A percentile compares a stretch with the other conserved stretches of the same genome.
Evolutionary conservation across 2,797 vertebrate genomes (phyloP).

Genomic region (Helicolenus hilgendorfi): DNA sequence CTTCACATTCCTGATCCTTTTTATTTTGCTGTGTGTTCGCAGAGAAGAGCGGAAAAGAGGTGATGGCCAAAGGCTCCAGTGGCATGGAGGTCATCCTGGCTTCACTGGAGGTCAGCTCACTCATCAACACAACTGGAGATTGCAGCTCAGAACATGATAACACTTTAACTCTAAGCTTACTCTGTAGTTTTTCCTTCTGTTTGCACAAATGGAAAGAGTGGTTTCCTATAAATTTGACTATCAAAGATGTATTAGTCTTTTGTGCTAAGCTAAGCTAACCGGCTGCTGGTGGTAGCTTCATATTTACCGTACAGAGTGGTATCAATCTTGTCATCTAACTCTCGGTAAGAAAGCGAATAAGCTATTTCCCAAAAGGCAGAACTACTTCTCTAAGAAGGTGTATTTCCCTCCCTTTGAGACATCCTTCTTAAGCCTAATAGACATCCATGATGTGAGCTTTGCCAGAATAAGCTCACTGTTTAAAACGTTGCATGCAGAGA

Average conservation of each 20-base stretch:
- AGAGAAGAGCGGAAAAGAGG: conserved; percentile 98
- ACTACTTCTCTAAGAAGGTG: background rate
- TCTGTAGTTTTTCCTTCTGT: background rate
- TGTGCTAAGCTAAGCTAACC: background rate
- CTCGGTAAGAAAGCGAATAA: background rate
- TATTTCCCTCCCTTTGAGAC: background rate
- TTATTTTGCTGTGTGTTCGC: conserved; percentile 71
- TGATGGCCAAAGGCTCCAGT: conserved; percentile 96
- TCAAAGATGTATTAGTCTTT: background rate
- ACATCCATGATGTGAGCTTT: background rate
- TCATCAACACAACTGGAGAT: background rate
- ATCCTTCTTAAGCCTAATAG: background rate
- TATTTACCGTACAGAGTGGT: background rate
- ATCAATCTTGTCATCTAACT: background rate
- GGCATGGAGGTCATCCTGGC: conserved; percentile 96
- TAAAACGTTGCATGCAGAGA: background rate
- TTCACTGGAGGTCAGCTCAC: conserved; percentile 93
- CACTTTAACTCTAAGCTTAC: background rate
- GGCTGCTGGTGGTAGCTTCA: background rate
- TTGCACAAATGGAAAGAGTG: background rate
- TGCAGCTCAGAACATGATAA: background rate
- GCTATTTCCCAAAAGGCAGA: background rate
- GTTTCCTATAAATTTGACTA: background rate
- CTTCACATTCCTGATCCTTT: background rate
- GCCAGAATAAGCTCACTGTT: background rate